phyloP scores from a whole-genome alignment of 2,888 invertebrate species.

The Drosophila ochracea region DNA sequence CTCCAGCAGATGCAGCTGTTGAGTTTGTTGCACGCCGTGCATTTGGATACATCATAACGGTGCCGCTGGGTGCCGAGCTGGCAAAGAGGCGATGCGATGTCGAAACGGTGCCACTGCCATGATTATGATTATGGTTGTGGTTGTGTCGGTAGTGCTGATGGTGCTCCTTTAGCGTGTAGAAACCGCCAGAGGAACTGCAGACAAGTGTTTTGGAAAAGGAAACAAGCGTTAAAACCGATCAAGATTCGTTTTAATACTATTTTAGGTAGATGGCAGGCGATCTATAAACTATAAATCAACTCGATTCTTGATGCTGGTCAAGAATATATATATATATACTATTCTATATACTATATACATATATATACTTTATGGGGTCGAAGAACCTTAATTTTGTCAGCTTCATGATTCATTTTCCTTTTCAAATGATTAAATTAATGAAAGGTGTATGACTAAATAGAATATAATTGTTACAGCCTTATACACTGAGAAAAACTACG shows the following conservation, averaged over 20 bases:
- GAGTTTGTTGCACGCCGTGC: slow-evolving; percentile 52
- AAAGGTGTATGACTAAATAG: background rate
- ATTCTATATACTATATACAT: no score
- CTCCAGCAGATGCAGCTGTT: slow-evolving; percentile 6
- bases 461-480: background rate
- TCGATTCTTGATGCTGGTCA: background rate
- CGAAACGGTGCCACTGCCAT: slow-evolving; percentile 38
- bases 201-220: background rate
- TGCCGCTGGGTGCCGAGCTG: slow-evolving; percentile 83
- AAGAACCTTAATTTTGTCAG: background rate
- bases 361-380: background rate
- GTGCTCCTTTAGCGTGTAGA: slow-evolving; percentile 82
- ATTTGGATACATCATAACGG: slow-evolving; percentile 84
- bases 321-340: background rate
- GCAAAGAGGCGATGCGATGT: slow-evolving; percentile 76
- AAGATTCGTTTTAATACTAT: background rate
- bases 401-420: background rate
- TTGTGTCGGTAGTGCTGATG: slow-evolving; percentile 73
- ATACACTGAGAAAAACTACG: background rate
- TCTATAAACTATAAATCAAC: background rate
- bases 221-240: background rate
- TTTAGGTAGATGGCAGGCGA: background rate
- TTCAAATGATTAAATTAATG: background rate
- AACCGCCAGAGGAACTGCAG: slow-evolving; percentile 81
- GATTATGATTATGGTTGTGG: slow-evolving; percentile 43